Conservation (phyloP, 2,113 vertebrate genomes). For the Hippopotamus amphibius region DNA sequence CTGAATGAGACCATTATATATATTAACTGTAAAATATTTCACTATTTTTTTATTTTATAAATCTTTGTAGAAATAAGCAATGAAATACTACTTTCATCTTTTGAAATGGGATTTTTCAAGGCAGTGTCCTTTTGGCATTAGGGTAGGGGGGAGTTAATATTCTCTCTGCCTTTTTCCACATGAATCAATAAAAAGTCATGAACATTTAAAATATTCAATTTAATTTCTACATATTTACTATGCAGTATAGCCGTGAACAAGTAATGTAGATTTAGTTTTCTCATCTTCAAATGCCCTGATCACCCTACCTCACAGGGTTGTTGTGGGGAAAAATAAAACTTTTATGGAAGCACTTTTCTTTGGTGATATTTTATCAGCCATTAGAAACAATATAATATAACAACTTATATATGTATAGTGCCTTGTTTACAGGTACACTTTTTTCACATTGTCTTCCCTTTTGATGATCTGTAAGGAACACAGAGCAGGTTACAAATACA, state of each 20-base stretch:
- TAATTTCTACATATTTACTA: constrained; percentile 83
- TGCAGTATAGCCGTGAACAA: constrained; percentile 82
- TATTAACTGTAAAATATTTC: constrained; percentile 81
- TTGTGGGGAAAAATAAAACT: constrained; percentile 84
- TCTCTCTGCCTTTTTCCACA: constrained; percentile 77
- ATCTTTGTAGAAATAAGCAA: constrained; percentile 84
- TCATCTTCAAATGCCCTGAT: constrained; percentile 79
- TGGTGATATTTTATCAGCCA: constrained; percentile 72
- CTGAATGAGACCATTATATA: constrained; percentile 81
- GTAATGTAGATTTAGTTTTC: constrained; percentile 83
- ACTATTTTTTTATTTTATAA: constrained; percentile 85
- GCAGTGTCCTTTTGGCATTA: constrained; percentile 80
- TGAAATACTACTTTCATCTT: constrained; percentile 79
- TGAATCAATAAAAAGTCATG: constrained; percentile 78
- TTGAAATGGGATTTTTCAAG: constrained; percentile 83
- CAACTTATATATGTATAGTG: not conserved
- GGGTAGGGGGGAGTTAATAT: constrained; percentile 78
- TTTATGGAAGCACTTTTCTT: constrained; percentile 81
- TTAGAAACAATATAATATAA: constrained; percentile 43
- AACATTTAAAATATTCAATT: constrained; percentile 76
- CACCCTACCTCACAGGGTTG: constrained; percentile 84
- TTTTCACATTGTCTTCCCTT: constrained; percentile 31
- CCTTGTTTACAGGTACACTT: not conserved
- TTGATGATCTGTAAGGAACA: not conserved
- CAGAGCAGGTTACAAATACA: not conserved